A percentile compares a stretch with the other conserved stretches of the same genome.
phyloP scores from a whole-genome alignment of 2,797 vertebrate species.

The Moxostoma hubbsi region DNA sequence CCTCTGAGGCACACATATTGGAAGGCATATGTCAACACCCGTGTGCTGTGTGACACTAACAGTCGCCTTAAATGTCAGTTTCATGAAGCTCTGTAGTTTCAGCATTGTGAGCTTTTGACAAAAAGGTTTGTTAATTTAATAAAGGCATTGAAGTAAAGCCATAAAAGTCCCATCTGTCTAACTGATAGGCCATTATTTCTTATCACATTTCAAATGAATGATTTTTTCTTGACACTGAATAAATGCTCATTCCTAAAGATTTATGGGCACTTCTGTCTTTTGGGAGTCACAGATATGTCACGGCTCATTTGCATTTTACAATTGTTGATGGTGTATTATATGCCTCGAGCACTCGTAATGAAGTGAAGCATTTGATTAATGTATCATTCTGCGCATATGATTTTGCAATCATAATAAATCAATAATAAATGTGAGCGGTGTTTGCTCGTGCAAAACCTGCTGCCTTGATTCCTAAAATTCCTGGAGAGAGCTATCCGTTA shows the following conservation, averaged over 20 bases:
- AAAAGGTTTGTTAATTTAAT: slow-evolving; percentile 23
- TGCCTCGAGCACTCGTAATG: not conserved
- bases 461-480: too few relatives aligned
- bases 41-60: slow-evolving; percentile 40
- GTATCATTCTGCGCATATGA: too few relatives aligned
- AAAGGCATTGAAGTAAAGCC: not conserved
- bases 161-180: not conserved
- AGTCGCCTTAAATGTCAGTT: slow-evolving; percentile 36
- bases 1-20: slow-evolving; percentile 43
- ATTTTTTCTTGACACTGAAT: not conserved
- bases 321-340: not conserved
- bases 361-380: not conserved
- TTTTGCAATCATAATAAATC: too few relatives aligned
- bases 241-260: not conserved
- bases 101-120: slow-evolving; percentile 27
- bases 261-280: slow-evolving; percentile 3
- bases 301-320: not conserved
- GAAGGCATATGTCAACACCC: slow-evolving; percentile 45
- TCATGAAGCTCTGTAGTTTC: slow-evolving; percentile 24
- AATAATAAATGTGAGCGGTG: too few relatives aligned
- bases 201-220: not conserved
- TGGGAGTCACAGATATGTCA: not conserved
- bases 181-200: not conserved
- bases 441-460: too few relatives aligned
- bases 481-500: too few relatives aligned